These are phyloP conservation scores for Urocitellus parryii DNA, from an alignment of 2,113 vertebrate species.

Conservation along the genomic window DNA sequence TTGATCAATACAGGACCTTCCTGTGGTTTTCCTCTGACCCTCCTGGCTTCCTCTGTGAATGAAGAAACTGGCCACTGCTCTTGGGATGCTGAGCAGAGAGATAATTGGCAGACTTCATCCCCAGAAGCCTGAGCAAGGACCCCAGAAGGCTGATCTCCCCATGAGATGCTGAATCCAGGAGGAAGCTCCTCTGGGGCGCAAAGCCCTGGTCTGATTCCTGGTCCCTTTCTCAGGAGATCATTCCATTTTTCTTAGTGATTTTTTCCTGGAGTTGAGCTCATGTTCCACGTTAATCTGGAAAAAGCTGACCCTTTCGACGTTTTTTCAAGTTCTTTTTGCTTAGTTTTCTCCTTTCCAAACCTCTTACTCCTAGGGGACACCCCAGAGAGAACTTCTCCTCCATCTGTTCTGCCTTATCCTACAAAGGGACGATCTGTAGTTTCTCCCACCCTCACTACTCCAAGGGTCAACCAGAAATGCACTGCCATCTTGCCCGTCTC, in stretches of 20 bases:
- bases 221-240: background rate
- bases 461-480: background rate
- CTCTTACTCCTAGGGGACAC: background rate
- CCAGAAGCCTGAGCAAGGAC: accelerated
- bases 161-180: background rate
- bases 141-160: background rate
- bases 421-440: no score
- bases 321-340: background rate
- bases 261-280: background rate
- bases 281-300: background rate
- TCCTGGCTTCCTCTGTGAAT: no score
- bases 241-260: background rate
- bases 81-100: background rate
- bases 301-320: background rate
- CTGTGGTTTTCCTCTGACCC: background rate
- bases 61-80: background rate
- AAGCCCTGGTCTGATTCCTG: no score
- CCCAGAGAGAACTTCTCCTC: background rate
- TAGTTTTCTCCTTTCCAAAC: background rate
- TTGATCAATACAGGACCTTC: background rate
- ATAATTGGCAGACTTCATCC: no score
- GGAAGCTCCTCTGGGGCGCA: background rate
- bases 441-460: background rate
- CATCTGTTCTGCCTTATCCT: background rate
- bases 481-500: background rate